phyloP scores from a whole-genome alignment of 2,888 invertebrate species.

The Cephalotes varians region DNA sequence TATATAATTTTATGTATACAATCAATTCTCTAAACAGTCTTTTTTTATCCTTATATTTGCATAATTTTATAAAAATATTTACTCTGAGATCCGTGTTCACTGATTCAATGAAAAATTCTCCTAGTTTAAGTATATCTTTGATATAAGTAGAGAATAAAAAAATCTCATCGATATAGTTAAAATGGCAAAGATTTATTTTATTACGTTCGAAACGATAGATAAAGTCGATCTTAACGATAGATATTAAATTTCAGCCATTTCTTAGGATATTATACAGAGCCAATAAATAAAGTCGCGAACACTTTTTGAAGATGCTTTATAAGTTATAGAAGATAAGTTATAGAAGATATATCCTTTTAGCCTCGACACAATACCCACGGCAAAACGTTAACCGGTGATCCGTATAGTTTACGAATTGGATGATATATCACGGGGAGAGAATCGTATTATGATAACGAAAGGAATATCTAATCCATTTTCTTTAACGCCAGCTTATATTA shows the following conservation, averaged over 20 bases:
- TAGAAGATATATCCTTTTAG: not conserved
- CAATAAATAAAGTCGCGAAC: constrained; percentile 19
- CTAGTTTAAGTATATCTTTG: not conserved
- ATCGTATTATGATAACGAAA: constrained; percentile 39
- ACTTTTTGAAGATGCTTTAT: not conserved
- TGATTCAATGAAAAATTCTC: not conserved
- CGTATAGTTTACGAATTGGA: constrained; percentile 17
- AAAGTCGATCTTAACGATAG: not conserved
- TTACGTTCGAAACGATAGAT: not conserved
- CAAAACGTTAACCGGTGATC: constrained; percentile 7
- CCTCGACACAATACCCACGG: not conserved
- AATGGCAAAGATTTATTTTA: not conserved
- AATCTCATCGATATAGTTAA: not conserved
- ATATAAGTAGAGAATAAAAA: not conserved
- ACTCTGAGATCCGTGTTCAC: not conserved
- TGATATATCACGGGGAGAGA: not conserved
- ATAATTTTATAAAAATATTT: constrained; percentile 4
- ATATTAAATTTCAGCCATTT: not conserved
- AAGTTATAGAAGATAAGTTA: constrained; percentile 5
- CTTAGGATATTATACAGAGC: not conserved
- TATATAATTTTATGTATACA: not conserved
- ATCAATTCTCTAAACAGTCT: not conserved
- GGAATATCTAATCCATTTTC: constrained; percentile 24
- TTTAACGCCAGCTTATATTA: constrained; percentile 24
- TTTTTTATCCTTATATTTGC: not conserved